Percentiles rank a stretch among this genome's conserved stretches.
These are phyloP conservation scores for Embidobia sp. DNA, from an alignment of 2,888 invertebrate genomes.

Conservation along the genomic window DNA sequence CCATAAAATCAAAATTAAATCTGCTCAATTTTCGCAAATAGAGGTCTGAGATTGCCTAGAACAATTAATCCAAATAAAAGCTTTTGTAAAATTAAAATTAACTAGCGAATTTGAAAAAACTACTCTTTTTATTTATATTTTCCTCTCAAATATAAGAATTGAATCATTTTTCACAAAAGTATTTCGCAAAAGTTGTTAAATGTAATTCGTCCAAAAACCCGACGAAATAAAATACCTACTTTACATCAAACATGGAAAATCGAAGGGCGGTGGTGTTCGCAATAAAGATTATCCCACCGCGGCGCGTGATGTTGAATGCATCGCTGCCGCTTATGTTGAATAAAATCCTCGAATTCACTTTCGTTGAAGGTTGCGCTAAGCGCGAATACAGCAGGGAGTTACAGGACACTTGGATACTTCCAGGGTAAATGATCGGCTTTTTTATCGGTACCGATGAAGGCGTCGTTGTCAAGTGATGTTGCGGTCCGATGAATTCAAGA, in stretches of 20 bases:
- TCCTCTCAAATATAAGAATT: too few relatives aligned
- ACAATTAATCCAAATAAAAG: too few relatives aligned
- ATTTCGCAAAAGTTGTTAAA: too few relatives aligned
- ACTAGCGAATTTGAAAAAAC: too few relatives aligned
- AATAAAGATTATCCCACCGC: constrained; percentile 84
- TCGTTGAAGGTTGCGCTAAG: constrained; percentile 72
- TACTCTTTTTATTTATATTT: too few relatives aligned
- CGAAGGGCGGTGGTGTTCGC: constrained; percentile 81
- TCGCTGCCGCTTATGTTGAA: constrained; percentile 71
- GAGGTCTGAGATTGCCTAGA: too few relatives aligned
- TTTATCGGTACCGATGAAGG: constrained; percentile 68
- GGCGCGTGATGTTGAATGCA: constrained; percentile 83
- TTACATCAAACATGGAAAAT: constrained; percentile 80
- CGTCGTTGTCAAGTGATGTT: constrained; percentile 72
- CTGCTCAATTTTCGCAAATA: too few relatives aligned
- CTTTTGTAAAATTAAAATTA: too few relatives aligned
- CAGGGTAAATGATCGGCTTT: constrained; percentile 72
- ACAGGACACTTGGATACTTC: constrained; percentile 68
- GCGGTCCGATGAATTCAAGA: constrained; percentile 75
- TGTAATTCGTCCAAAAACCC: too few relatives aligned
- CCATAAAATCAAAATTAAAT: too few relatives aligned
- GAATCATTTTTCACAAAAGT: too few relatives aligned
- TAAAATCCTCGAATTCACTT: constrained; percentile 65
- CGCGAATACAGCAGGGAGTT: constrained; percentile 71
- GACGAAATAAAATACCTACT: constrained; percentile 71